Evolutionary conservation across 2,888 invertebrate genomes (phyloP).

Genomic region (Lordiphosa fenestrarum): DNA sequence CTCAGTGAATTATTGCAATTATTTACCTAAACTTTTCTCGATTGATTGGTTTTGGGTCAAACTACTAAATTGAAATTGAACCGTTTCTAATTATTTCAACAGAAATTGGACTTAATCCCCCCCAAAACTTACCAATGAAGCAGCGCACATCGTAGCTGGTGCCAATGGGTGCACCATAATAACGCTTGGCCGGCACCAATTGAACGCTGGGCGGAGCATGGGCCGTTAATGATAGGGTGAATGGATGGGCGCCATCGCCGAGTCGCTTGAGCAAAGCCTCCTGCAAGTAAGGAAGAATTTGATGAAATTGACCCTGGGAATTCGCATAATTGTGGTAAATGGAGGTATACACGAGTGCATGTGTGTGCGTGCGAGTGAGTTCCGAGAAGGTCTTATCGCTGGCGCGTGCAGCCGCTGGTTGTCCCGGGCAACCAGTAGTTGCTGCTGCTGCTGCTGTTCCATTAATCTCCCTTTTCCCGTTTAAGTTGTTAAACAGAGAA

Average conservation of each 20-base stretch:
- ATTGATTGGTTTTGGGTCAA: no score
- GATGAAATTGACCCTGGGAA: constrained; percentile 2
- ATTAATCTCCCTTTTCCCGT: constrained; percentile 2
- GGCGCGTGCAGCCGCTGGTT: constrained; percentile 41
- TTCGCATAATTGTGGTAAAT: constrained; percentile 13
- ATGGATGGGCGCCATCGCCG: constrained; percentile 90
- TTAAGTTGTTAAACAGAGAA: no score
- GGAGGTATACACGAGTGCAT: constrained; percentile 2
- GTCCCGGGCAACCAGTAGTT: constrained; percentile 22
- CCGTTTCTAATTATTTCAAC: no score
- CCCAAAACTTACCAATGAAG: constrained; percentile 86
- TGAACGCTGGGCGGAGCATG: constrained; percentile 95
- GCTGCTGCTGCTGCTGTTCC: no score
- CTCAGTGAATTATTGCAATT: no score
- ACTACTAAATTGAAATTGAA: no score
- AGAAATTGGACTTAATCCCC: not conserved
- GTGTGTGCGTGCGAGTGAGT: not conserved
- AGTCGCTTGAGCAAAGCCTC: constrained; percentile 89
- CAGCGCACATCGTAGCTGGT: constrained; percentile 94
- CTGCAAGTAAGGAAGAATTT: constrained; percentile 81
- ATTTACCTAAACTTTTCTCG: no score
- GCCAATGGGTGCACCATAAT: constrained; percentile 94
- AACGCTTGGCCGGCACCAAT: constrained; percentile 93
- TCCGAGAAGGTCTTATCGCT: constrained; percentile 39
- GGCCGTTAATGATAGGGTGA: constrained; percentile 89